Conservation (phyloP, 2,113 vertebrate genomes). For the Oncorhynchus mykiss region DNA sequence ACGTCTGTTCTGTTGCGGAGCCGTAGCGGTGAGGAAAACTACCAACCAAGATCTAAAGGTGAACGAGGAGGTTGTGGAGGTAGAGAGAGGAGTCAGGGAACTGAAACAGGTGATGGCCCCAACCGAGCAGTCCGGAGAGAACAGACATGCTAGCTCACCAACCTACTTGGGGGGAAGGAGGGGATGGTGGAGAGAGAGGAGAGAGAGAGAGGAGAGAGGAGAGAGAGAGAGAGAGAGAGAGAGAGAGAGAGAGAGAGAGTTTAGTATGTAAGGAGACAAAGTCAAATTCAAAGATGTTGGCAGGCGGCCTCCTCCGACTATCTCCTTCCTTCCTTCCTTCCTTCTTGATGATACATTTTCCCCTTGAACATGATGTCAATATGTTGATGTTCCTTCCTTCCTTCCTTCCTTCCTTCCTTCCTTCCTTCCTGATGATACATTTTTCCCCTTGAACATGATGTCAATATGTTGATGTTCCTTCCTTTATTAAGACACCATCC, state of each 20-base stretch:
- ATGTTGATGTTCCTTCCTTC: constrained; percentile 89
- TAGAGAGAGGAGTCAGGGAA: constrained; percentile 4
- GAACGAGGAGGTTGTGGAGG: constrained; percentile 68
- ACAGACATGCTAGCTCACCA: constrained; percentile 15
- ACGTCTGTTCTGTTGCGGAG: constrained; percentile 76
- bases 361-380: constrained; percentile 99
- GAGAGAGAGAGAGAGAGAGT: too few species aligned
- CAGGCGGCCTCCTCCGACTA: too few species aligned
- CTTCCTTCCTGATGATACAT: constrained; percentile 75
- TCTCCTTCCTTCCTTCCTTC: too few species aligned
- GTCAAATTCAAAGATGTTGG: too few species aligned
- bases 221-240: too few species aligned
- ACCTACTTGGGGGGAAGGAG: neutral
- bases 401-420: neutral
- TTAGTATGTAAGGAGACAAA: too few species aligned
- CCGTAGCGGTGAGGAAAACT: constrained; percentile 29
- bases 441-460: constrained; percentile 96
- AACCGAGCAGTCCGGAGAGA: constrained; percentile 18
- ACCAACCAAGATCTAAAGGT: constrained; percentile 79
- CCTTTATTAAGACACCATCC: constrained; percentile 99
- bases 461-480: constrained; percentile 99
- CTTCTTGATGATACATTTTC: too few species aligned
- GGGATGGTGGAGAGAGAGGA: too few species aligned
- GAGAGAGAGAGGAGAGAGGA: too few species aligned
- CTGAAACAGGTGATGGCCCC: constrained; percentile 71